These are phyloP conservation scores for Delichon dasypus DNA, from an alignment of 2,797 vertebrate genomes.

Conservation along the genomic window DNA sequence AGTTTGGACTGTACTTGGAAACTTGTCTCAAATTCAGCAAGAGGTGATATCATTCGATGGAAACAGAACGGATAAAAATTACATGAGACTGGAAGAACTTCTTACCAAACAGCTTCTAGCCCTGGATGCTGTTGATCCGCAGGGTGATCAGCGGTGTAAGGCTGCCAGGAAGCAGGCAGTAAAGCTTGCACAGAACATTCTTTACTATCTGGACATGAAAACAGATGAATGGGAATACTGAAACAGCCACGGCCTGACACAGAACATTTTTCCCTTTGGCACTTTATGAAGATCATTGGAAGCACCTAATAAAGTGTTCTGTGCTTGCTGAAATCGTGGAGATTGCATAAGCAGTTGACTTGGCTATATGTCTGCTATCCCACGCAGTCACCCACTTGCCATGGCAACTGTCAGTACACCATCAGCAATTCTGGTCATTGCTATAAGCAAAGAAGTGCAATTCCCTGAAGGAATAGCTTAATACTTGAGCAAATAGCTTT, in stretches of 20 bases:
- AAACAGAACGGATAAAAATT: conserved; percentile 92
- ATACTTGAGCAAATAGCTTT: not conserved
- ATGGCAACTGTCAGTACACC: conserved; percentile 65
- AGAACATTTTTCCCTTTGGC: not conserved
- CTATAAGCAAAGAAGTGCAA: conserved; percentile 9
- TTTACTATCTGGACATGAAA: conserved; percentile 96
- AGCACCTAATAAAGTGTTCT: conserved; percentile 32
- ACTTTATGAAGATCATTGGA: not conserved
- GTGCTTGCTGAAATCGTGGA: conserved; percentile 40
- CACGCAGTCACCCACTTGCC: conserved; percentile 49
- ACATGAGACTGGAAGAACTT: conserved; percentile 93
- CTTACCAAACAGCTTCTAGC: conserved; percentile 94
- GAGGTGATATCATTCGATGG: conserved; percentile 92
- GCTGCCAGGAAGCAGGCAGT: conserved; percentile 93
- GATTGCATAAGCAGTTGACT: conserved; percentile 57
- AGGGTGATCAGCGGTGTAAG: conserved; percentile 89
- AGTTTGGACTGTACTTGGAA: conserved; percentile 88
- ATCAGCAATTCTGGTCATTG: conserved; percentile 62
- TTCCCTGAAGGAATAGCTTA: conserved; percentile 40
- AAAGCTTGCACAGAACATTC: conserved; percentile 95
- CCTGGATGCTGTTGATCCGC: conserved; percentile 93
- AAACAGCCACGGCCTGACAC: not conserved
- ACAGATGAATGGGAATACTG: conserved; percentile 98
- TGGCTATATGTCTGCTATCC: conserved; percentile 55
- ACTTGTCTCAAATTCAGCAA: conserved; percentile 89